Base-by-base conservation (phyloP, 2,797 vertebrate genomes). In the Sebastes melanostomus region DNA sequence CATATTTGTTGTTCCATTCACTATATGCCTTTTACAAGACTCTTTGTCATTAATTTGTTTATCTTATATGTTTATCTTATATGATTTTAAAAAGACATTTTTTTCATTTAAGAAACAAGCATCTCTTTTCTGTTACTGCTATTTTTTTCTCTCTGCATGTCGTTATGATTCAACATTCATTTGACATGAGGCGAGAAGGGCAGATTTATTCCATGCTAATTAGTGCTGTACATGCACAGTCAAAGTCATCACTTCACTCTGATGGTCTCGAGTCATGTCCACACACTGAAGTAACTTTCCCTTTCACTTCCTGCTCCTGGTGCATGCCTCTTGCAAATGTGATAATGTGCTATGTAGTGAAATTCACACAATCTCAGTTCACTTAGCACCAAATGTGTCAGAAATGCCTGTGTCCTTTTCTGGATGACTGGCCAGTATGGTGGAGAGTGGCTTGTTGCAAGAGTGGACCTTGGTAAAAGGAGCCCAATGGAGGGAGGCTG, bases 271-370 rank as follows among this genome's bases (percentile, higher is more conserved):
- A 89, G 84, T 92, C 85, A 66, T 90, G 82, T 72, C 85, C 72
- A 60, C 87, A 82, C 78, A 56, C 83, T 78, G 63, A 82, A 91
- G 75, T 78, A 83, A 84, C 89, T 91, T 84, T 83, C 80, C 82
- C 74, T 75, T 81, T 86, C 86, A 82, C 72, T 87, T 87, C 75
- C 72, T 77, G 63, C 80, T 86, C 87, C 80, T 77, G 72, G 69
- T 89, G 80, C 73, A 72, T 81, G 80, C 74, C 71, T 86, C 83
- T 92, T 91, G 91, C 81, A 88, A 95, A 96, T 76, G 91, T 92
- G 93, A 91, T 95, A 95, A 95, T 94, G 94, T 93, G 95, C 87
- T 90, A 95, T 91, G 93, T 83, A 91, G 94, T 89, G 92, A 95
- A 94, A 94, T 89, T 94, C 93, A 83, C 92, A 93, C 93, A 90